Conservation (phyloP, 2,888 invertebrate species). For the Caenorhabditis sp. region DNA sequence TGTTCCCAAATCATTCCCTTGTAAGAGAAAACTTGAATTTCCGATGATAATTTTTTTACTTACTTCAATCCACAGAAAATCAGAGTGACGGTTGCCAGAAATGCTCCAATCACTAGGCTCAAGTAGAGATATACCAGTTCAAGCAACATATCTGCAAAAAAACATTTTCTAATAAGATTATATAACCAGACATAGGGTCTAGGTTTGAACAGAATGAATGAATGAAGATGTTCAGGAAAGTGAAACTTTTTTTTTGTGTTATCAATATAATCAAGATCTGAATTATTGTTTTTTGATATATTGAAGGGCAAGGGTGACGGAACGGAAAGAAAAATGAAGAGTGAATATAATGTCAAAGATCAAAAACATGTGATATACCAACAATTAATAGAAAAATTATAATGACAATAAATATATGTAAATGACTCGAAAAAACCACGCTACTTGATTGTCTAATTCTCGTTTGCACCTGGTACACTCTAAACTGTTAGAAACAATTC, state of each 20-base stretch:
- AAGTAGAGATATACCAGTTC: conserved; percentile 21
- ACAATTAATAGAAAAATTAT: too few relatives aligned
- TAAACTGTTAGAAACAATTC: neutral
- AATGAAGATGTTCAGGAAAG: neutral
- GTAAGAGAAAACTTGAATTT: too few relatives aligned
- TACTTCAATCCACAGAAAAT: conserved; percentile 44
- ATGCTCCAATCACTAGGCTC: conserved; percentile 12
- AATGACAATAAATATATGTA: too few relatives aligned
- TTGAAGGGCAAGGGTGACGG: neutral
- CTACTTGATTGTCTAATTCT: neutral
- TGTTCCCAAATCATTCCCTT: too few relatives aligned
- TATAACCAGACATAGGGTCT: too few relatives aligned
- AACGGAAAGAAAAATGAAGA: neutral
- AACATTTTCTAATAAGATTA: neutral
- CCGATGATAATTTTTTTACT: neutral
- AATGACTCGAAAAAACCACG: neutral
- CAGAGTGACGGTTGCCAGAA: conserved; percentile 36
- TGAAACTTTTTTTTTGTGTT: neutral
- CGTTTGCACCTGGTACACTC: neutral
- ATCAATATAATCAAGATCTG: neutral
- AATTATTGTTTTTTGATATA: neutral
- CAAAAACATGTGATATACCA: neutral
- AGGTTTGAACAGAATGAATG: neutral
- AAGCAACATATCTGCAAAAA: conserved; percentile 10
- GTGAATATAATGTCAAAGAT: neutral